A percentile compares a stretch with the other conserved stretches of the same genome.
phyloP scores from a whole-genome alignment of 92 coral and sea anemone species.

The Parazoanthus atlanticus region DNA sequence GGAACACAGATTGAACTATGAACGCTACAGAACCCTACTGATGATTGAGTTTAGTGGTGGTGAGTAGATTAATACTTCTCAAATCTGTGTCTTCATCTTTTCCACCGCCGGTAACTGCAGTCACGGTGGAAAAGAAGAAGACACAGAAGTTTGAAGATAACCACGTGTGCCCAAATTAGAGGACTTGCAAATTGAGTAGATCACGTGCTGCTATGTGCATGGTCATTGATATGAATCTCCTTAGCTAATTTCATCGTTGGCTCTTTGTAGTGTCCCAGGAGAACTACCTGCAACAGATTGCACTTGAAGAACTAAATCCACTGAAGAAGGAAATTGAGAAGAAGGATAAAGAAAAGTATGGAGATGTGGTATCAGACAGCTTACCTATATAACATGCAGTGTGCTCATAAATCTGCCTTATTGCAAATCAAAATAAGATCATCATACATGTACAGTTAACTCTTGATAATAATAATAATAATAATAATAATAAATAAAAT shows the following conservation, averaged over 20 bases:
- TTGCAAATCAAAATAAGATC: neutral
- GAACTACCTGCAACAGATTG: conserved; percentile 81
- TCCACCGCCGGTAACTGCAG: too few species aligned
- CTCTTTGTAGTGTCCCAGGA: conserved; percentile 65
- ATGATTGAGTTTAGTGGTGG: conserved; percentile 94
- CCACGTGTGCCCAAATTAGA: too few species aligned
- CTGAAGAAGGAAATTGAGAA: conserved; percentile 60
- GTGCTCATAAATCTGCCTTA: neutral
- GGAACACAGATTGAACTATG: conserved; percentile 91
- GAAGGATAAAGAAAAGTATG: conserved; percentile 75
- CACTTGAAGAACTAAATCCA: conserved; percentile 80
- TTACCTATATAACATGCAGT: neutral
- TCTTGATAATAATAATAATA: too few species aligned
- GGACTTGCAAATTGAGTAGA: too few species aligned
- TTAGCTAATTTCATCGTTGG: neutral
- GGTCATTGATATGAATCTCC: neutral
- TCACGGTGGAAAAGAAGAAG: too few species aligned
- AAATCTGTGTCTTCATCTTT: too few species aligned
- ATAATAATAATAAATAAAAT: too few species aligned
- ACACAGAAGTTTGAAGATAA: too few species aligned
- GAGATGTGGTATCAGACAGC: neutral
- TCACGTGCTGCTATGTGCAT: neutral
- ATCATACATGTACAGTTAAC: neutral
- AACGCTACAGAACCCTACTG: conserved; percentile 89
- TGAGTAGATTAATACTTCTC: too few species aligned